Evolutionary conservation across 2,797 vertebrate genomes (phyloP), one percentile per base, ranked within the genome.

Genomic region (Remorina albescens): DNA sequence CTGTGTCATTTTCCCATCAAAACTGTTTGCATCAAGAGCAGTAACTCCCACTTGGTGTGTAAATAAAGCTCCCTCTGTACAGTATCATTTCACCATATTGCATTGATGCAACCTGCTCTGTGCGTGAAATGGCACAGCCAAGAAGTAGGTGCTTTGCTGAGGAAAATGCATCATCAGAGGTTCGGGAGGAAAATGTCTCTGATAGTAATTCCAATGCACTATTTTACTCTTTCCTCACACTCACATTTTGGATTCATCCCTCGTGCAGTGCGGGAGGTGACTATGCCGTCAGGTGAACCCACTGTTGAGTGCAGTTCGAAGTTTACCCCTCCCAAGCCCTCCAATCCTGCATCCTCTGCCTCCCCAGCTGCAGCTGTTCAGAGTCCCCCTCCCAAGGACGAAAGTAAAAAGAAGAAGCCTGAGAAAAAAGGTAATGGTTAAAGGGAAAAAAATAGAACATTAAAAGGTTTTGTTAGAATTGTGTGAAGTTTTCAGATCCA

Each of bases 341-440:
- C 89, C 34, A 72, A 71, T 55, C 39, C 90, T 8, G 59, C 90
- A 1, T 1, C 91, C 16, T 65, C 94, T 46, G 64, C 90, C 74
- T 76, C 47, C 63, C 70, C 92, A 67, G 77, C 55, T 71, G 68
- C 79, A 15, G 28, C 76, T 18, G 63, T 84, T 51, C 94, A 95
- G 90, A 91, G 88, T 62, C 80, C 94, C 23, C 6, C 89, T 59
- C 90, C 92, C 78, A 93, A 88, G 91, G 93, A 87, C 12, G 95
- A 96, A 88, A 89, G 93, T 71, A 96, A 96, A 76, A 97, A 96
- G 88, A 96, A 95, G 74, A 99, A 97, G 72, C 95, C 84, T 42
- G 97, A 97, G 90, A 98, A 98, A 83, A 99, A 97, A 96, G 97
- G 98, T 98, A 94, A 74, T 21, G 4, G 34, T 51, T 41, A 30